Evolutionary conservation across 2,888 invertebrate genomes (phyloP).

Genomic region (Eupeodes latifasciatus): DNA sequence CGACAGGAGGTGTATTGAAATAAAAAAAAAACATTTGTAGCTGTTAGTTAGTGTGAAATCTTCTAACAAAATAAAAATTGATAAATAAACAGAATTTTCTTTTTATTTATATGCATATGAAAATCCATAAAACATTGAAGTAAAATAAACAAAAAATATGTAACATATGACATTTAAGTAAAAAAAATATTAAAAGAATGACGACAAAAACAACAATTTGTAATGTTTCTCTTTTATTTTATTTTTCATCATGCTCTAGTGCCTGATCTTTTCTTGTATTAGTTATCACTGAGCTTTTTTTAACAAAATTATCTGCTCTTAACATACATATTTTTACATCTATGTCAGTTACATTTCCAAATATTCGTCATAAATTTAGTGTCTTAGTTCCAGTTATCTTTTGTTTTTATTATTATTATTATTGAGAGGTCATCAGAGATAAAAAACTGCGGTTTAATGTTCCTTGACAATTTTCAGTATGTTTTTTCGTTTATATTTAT

Average conservation of each 20-base stretch:
- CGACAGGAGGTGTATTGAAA: no score
- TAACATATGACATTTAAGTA: constrained; percentile 43
- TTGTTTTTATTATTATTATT: constrained; percentile 36
- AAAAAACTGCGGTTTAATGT: constrained; percentile 63
- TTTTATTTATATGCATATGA: constrained; percentile 56
- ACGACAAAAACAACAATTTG: constrained; percentile 60
- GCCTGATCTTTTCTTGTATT: constrained; percentile 53
- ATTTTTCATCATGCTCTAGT: constrained; percentile 63
- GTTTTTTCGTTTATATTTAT: constrained; percentile 33
- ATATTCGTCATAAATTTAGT: constrained; percentile 51
- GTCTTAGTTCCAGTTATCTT: constrained; percentile 17
- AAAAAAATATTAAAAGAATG: constrained; percentile 32
- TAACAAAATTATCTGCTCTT: constrained; percentile 47
- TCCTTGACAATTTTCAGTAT: constrained; percentile 8
- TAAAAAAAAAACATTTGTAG: no score
- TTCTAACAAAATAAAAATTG: constrained; percentile 79
- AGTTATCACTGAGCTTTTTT: constrained; percentile 70
- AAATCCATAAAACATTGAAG: constrained; percentile 56
- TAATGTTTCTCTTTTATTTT: constrained; percentile 65
- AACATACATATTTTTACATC: constrained; percentile 57
- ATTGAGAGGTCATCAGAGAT: constrained; percentile 71
- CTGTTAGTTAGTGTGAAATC: no score
- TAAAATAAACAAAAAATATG: constrained; percentile 54
- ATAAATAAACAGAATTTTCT: constrained; percentile 79
- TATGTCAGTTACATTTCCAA: constrained; percentile 28